Base-by-base conservation (phyloP, 2,113 vertebrate species). In the Lanius collurio region DNA sequence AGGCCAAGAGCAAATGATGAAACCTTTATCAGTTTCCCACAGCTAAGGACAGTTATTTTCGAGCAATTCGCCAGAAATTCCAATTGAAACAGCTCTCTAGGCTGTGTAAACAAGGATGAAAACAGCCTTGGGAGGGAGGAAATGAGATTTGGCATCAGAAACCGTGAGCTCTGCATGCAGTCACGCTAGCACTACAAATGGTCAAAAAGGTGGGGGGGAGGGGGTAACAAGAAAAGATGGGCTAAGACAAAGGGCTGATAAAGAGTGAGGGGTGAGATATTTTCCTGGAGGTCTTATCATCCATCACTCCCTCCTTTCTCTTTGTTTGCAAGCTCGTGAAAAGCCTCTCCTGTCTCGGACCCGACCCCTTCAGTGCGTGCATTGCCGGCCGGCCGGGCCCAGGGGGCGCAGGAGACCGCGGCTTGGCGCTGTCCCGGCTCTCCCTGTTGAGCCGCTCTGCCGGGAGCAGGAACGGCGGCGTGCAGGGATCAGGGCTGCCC, bases 331-430 rank as follows among this genome's bases (percentile, higher is more conserved):
- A 22, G 19, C 16, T 30, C 5, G 39, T 3, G 57, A 17, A 35
- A 53, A 73, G 53, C 50, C n/a, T 9, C 17, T 31, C 39, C 9
- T 2, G 1, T 4, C 5, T 6, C 8, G 8, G 3, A 4, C 10
- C 20, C 7, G 17, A 4, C 13, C 0, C 19, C 60, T 24, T 4
- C 27, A 15, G n/a, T 57, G 75, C 50, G 60, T 92, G 96, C 67
- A 56, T 1, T 78, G 28, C 2, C 23, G 2, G 44, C 9, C 41
- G 35, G 63, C 47, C 15, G 42, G 28, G 91, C 30, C 39, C 89
- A 96, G 96, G 44, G 76, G 95, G 95, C 93, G 93, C 93, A 63
- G 71, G 73, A 96, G 93, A 95, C 95, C 93, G 39, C 35, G 35
- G 35, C 83, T 74, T 55, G 10, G 42, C 37, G 31, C 46, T 5